Evolutionary conservation across 30 jellyfish, hydroid and myxozoan genomes (phyloP), one percentile per base, ranked within the genome.

Genomic region (Pelagia noctiluca): DNA sequence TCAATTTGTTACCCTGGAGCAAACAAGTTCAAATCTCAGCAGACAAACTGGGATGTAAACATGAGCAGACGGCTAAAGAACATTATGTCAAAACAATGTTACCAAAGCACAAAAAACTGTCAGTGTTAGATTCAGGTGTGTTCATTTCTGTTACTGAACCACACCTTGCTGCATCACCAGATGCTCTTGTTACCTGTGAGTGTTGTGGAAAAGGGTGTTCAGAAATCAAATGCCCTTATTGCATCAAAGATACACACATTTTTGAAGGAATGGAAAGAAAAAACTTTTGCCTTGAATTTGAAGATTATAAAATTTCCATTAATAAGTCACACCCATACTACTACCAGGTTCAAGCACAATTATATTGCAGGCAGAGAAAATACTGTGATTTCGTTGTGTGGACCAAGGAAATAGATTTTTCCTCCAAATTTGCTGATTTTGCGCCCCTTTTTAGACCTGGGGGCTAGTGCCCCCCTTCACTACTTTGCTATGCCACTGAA

Each of bases 181-280:
- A 62, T 62, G 75, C 38, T 21, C 23, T 26, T 18, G 75, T 62
- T 18, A 62, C 0, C 35, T 62, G 75, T 25, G 18, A 21, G 23
- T 62, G 75, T 26, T 62, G 75, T 26, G 35, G 75, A 13, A 62
- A 62, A 18, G 0, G 75, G 19, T 62, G 75, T 26, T 13, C 24
- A 16, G 75, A 62, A 25, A 62, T 62, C 0, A 62, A 18, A 62
- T 48, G 62, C n/a, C 62, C 62, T n/a, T 48, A 48, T 48, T 61
- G 74, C 29, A 61, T 61, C 77, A 64, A 34, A 19, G 77, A 64
- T 16, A 64, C 77, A 22, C 77, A 64, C 24, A 64, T 64, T 18
- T 64, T 64, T 64, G 77, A 22, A 64, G 77, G 77, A 34, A 22
- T 64, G 32, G 63, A 64, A 22, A 64, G 32, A 34, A 64, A 64